These are phyloP conservation scores for Rynchops niger DNA, from an alignment of 2,113 vertebrate genomes.

Conservation along the genomic window DNA sequence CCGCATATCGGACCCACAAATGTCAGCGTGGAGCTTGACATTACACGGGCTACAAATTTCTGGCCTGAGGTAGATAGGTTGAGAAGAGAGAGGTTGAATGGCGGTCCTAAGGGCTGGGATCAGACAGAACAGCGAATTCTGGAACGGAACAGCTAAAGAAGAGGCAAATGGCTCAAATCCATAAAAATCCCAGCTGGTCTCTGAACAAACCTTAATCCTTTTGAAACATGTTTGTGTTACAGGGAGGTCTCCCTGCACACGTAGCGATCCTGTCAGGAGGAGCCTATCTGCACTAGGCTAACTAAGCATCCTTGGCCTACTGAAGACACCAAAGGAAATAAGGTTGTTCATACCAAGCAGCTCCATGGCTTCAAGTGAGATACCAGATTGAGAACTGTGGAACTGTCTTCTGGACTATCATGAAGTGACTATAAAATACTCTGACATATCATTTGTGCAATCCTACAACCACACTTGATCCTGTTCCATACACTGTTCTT, in stretches of 20 bases:
- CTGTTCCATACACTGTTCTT: neutral
- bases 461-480: neutral
- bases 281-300: neutral
- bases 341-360: neutral
- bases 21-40: neutral
- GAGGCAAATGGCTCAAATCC: neutral
- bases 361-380: neutral
- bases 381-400: neutral
- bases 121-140: neutral
- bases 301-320: neutral
- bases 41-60: fast-evolving
- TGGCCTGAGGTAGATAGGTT: neutral
- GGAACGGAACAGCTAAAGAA: neutral
- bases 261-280: neutral
- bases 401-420: neutral
- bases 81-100: neutral
- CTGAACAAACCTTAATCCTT: neutral
- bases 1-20: fast-evolving
- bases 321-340: neutral
- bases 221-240: neutral
- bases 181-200: neutral
- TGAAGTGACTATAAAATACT: neutral
- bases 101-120: neutral
- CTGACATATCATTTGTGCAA: neutral
- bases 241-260: neutral